Conservation (phyloP, 1,140 invertebrate genomes). For the Goniozus legneri region DNA sequence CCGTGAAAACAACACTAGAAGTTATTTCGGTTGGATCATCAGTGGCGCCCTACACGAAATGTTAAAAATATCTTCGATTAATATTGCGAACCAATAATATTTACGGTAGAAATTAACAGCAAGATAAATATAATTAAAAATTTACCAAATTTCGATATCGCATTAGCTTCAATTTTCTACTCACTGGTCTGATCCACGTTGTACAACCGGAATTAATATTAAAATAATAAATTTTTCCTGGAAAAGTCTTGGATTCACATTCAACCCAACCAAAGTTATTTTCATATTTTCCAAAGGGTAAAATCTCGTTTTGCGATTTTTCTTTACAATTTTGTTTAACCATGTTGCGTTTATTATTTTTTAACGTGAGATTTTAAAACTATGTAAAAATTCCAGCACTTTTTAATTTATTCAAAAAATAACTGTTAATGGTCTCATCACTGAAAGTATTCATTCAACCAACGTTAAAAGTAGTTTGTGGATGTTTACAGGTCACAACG, state of each 20-base stretch:
- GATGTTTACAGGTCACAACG: too few species aligned
- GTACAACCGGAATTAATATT: conserved; percentile 16
- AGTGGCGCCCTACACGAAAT: background rate
- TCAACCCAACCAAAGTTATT: conserved; percentile 28
- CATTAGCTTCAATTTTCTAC: background rate
- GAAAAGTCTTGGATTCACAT: conserved; percentile 20
- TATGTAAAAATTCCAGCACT: too few species aligned
- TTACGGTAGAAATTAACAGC: background rate
- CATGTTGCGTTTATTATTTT: too few species aligned
- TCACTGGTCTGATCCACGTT: conserved; percentile 21
- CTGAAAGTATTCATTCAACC: too few species aligned
- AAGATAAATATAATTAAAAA: background rate
- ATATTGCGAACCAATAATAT: too few species aligned
- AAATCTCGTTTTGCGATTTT: too few species aligned
- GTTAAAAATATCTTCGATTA: background rate
- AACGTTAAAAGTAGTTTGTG: too few species aligned
- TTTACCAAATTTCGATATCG: background rate
- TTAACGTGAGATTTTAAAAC: too few species aligned
- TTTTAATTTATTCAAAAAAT: too few species aligned
- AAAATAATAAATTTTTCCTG: conserved; percentile 15
- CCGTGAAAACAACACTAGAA: background rate
- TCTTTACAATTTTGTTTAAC: too few species aligned
- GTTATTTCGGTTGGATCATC: background rate
- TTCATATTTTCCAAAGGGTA: conserved; percentile 25
- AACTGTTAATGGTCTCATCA: too few species aligned